Conservation (phyloP, 2,888 invertebrate species). For the Cyclophora albipunctata region DNA sequence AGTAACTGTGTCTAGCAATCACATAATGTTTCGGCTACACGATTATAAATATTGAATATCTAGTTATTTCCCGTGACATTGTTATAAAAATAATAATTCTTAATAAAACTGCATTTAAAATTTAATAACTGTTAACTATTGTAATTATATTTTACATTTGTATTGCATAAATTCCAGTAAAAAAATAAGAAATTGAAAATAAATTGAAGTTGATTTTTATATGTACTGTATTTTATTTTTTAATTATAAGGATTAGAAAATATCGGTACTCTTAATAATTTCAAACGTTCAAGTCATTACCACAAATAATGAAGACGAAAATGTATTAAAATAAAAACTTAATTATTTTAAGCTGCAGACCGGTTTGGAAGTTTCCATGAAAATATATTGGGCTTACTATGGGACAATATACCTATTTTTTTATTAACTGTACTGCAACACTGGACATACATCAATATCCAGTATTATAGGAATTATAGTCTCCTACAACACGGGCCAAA, state of each 20-base stretch:
- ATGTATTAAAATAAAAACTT: no score
- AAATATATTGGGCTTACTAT: no score
- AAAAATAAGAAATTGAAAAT: slow-evolving; percentile 64
- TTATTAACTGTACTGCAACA: no score
- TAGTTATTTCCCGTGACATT: slow-evolving; percentile 58
- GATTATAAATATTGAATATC: slow-evolving; percentile 1
- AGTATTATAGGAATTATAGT: no score
- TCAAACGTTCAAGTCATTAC: no score
- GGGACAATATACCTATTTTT: no score
- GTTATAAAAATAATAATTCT: slow-evolving; percentile 37
- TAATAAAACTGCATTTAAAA: slow-evolving; percentile 68
- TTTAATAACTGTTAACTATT: slow-evolving; percentile 67
- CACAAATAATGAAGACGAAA: no score
- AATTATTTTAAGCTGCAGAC: no score
- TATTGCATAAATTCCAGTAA: slow-evolving; percentile 70
- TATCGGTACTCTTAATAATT: background rate
- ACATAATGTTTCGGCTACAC: background rate
- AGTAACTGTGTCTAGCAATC: slow-evolving; percentile 6
- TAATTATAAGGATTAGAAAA: background rate
- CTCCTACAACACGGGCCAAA: no score
- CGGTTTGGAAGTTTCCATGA: no score
- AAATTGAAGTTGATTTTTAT: slow-evolving; percentile 73
- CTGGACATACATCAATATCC: no score
- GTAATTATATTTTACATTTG: slow-evolving; percentile 70
- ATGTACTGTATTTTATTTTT: slow-evolving; percentile 24